phyloP scores from a whole-genome alignment of 2,113 vertebrate species.

The Sceloporus undulatus region DNA sequence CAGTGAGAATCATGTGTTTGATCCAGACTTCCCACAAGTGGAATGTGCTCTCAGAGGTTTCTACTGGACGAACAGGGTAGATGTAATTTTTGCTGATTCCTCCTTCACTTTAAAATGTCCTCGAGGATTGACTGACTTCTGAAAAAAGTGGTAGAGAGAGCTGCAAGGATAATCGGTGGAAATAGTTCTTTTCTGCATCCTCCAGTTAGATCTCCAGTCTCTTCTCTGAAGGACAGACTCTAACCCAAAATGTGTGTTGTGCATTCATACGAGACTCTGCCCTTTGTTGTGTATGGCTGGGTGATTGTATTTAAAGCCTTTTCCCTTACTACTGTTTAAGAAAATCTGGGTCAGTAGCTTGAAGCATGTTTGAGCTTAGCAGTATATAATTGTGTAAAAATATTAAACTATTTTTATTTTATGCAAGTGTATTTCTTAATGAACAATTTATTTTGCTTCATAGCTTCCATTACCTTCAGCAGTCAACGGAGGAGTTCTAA shows the following conservation, averaged over 20 bases:
- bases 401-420: slow-evolving; percentile 33
- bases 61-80: not conserved
- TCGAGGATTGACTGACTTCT: not conserved
- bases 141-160: not conserved
- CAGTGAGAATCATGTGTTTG: slow-evolving; percentile 14
- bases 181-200: not conserved
- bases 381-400: slow-evolving; percentile 41
- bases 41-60: not conserved
- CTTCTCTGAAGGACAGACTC: not conserved
- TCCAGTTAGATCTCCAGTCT: not conserved
- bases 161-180: not conserved
- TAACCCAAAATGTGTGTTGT: slow-evolving; percentile 16
- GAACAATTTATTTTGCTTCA: not conserved
- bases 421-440: slow-evolving; percentile 16
- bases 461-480: not conserved
- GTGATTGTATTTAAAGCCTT: slow-evolving; percentile 56
- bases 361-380: slow-evolving; percentile 9
- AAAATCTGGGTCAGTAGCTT: not conserved
- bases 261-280: slow-evolving; percentile 11
- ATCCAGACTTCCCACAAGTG: not conserved
- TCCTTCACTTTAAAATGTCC: not conserved
- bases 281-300: slow-evolving; percentile 1
- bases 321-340: slow-evolving; percentile 1
- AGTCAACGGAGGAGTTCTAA: not conserved
- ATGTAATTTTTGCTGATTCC: not conserved